Evolutionary conservation across 2,113 vertebrate genomes (phyloP), one percentile per base, ranked within the genome.

Genomic region (Nothocercus julius): DNA sequence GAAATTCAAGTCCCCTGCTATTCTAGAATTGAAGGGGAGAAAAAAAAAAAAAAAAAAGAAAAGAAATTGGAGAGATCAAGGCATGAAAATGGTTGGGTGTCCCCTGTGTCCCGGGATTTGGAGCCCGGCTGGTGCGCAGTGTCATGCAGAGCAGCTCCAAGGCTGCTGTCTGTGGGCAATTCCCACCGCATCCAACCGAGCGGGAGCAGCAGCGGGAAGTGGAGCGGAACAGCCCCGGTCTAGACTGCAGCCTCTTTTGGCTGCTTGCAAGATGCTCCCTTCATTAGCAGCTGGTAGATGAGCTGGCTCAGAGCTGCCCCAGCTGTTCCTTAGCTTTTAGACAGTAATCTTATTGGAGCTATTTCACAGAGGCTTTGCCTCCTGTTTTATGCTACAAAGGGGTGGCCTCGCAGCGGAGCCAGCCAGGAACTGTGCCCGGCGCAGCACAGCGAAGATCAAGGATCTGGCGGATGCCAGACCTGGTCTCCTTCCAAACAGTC

Each of bases 341-440:
- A 56, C 1, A 18, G 15, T 34, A 81, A 54, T 3, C 12, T 42
- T 27, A 21, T 8, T 17, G 6, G 1, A 0, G 0, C 13, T 73
- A 61, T 85, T 59, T 9, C 19, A n/a, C 9, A 6, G 27, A 58
- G 16, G 61, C 30, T 45, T 83, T 1, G 1, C 21, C 15, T n/a
- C 18, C 18, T 34, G 13, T 42, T 84, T 53, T 69, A 36, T 42
- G 2, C 28, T 66, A 7, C n/a, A 42, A 85, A 84, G 32, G 9
- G 61, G 63, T 15, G 68, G n/a, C 19, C 74, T 40, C 5, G 14
- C 19, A 64, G 1, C 24, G 7, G 16, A 85, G 49, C 4, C 17
- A 63, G 49, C 5, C 49, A 89, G 59, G 21, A 82, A 42, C 5
- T 5, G 9, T n/a, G 36, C 30, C 28, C 68, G 42, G 4, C 13